Conservation (phyloP, 35 echinoderm and acorn worm species). For the Lytechinus variegatus region DNA sequence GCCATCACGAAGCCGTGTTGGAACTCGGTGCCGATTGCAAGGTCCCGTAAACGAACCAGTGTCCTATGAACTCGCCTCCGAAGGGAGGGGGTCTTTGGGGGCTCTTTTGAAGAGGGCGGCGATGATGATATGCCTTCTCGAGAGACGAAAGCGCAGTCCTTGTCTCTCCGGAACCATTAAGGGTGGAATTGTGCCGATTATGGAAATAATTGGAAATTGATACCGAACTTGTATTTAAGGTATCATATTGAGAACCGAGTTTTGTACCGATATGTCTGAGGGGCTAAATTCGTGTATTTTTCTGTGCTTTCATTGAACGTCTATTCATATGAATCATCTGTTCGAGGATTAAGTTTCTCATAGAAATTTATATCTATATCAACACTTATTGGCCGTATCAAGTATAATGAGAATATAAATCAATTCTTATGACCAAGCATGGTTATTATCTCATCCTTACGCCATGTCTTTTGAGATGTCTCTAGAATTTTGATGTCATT, state of each 20-base stretch:
- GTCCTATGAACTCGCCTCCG: background rate
- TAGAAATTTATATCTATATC: background rate
- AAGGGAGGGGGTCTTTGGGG: background rate
- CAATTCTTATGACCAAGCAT: background rate
- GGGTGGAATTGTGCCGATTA: constrained; percentile 9
- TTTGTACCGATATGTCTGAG: constrained; percentile 11
- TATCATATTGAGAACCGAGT: background rate
- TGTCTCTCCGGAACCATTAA: background rate
- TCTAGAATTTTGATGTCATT: no score
- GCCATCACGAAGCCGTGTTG: background rate
- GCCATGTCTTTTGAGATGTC: no score
- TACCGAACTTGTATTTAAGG: background rate
- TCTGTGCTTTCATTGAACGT: background rate
- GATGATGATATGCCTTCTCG: background rate
- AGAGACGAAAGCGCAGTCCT: background rate
- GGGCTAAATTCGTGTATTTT: background rate
- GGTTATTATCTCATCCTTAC: no score
- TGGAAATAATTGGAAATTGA: constrained; percentile 14
- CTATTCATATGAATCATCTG: background rate
- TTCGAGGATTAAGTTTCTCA: background rate
- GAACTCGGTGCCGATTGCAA: background rate
- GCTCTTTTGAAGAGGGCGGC: background rate
- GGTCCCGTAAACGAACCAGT: background rate
- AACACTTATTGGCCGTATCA: background rate
- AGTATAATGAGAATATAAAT: background rate